A percentile compares a stretch with the other conserved stretches of the same genome.
Evolutionary conservation across 2,888 invertebrate species (phyloP).

Genomic region (Scaptomyza polygonia): DNA sequence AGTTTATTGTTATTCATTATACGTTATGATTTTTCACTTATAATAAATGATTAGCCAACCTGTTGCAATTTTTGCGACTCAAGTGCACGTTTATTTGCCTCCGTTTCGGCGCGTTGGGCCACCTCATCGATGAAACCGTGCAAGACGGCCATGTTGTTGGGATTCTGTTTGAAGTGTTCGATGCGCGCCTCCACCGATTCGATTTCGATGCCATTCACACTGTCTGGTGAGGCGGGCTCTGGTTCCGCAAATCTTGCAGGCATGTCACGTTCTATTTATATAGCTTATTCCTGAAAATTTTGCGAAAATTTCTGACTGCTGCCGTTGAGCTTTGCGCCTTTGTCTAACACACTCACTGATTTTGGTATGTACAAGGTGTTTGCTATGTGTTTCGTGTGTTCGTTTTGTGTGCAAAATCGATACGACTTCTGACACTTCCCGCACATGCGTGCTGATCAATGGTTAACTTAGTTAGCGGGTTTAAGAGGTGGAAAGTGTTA

Average conservation of each 20-base stretch:
- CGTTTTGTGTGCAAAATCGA: conserved; percentile 50
- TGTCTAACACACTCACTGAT: conserved; percentile 32
- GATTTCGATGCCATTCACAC: conserved; percentile 51
- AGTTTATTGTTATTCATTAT: conserved; percentile 7
- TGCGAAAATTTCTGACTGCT: conserved; percentile 11
- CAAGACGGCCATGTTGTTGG: conserved; percentile 86
- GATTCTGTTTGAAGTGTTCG: conserved; percentile 86
- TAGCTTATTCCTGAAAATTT: conserved; percentile 9
- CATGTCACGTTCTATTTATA: conserved; percentile 58
- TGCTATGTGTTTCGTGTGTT: conserved; percentile 25
- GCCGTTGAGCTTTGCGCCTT: conserved; percentile 29
- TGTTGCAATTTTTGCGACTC: conserved; percentile 86
- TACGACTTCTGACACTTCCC: conserved; percentile 28
- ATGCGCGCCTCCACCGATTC: conserved; percentile 85
- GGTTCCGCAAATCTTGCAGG: conserved; percentile 81
- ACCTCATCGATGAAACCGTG: conserved; percentile 87
- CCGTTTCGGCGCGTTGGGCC: conserved; percentile 87
- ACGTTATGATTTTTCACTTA: conserved; percentile 11
- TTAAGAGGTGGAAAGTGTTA: conserved; percentile 4
- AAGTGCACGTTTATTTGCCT: conserved; percentile 85
- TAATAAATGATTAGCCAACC: conserved; percentile 66
- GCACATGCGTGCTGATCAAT: conserved; percentile 55
- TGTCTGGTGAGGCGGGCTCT: conserved; percentile 68
- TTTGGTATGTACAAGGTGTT: conserved; percentile 58
- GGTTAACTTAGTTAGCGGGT: background rate